These are phyloP conservation scores for Leptinotarsa peninsularis DNA, from an alignment of 2,888 invertebrate genomes.

Conservation along the genomic window DNA sequence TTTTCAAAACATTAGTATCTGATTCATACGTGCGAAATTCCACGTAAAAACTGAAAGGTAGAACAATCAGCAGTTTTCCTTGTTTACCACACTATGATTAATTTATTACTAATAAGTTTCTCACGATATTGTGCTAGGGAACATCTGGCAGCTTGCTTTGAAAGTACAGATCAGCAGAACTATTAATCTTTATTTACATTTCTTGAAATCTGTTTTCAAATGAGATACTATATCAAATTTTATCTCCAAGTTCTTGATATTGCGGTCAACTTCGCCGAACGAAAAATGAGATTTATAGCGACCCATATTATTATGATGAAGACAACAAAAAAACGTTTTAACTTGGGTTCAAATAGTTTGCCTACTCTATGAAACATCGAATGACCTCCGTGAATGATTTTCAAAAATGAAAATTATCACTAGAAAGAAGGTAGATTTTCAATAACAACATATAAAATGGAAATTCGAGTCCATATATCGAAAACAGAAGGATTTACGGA, in stretches of 20 bases:
- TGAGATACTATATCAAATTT: constrained; percentile 6
- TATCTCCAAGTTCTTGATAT: neutral
- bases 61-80: constrained; percentile 30
- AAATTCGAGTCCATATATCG: no score
- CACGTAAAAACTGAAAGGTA: constrained; percentile 13
- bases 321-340: no score
- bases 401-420: no score
- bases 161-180: constrained; percentile 20
- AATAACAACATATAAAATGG: no score
- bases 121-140: constrained; percentile 23
- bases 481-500: no score
- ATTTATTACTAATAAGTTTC: constrained; percentile 28
- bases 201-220: constrained; percentile 15
- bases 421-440: no score
- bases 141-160: constrained; percentile 16
- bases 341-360: no score
- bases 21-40: constrained; percentile 3
- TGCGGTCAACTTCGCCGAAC: neutral
- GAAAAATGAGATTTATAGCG: neutral
- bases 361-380: no score
- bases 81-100: constrained; percentile 28
- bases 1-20: constrained; percentile 1
- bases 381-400: no score
- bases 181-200: constrained; percentile 25
- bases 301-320: no score